phyloP scores from a whole-genome alignment of 2,797 vertebrate genomes.

The Pantherophis vulpinus region DNA sequence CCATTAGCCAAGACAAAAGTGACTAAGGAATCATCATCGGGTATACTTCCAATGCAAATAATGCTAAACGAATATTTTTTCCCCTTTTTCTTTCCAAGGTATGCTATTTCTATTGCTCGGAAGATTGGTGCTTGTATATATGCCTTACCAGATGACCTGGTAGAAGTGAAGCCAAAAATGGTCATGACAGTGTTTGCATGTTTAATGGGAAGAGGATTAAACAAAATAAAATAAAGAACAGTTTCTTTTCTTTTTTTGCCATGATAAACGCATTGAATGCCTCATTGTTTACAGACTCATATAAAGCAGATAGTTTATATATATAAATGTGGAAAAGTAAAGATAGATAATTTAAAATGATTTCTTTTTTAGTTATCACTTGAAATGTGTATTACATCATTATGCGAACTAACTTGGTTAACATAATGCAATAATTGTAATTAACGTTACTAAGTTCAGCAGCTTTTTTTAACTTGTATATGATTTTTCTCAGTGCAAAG shows the following conservation, averaged over 20 bases:
- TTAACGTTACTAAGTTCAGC: conserved; percentile 50
- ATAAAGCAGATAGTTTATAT: conserved; percentile 60
- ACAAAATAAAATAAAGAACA: conserved; percentile 76
- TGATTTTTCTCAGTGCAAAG: conserved; percentile 50
- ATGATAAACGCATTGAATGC: conserved; percentile 64
- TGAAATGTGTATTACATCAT: conserved; percentile 28
- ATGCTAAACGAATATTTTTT: conserved; percentile 29
- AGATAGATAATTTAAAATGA: conserved; percentile 50
- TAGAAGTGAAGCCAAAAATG: conserved; percentile 98
- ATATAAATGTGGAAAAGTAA: conserved; percentile 54
- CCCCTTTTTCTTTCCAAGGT: conserved; percentile 76
- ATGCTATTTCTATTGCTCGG: conserved; percentile 92
- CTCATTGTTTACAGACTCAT: conserved; percentile 72
- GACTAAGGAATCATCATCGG: not conserved
- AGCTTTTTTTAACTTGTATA: conserved; percentile 47
- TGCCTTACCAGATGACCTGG: conserved; percentile 91
- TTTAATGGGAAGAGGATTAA: conserved; percentile 90
- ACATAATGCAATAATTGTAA: conserved; percentile 44
- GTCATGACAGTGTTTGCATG: conserved; percentile 96
- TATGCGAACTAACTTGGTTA: conserved; percentile 47
- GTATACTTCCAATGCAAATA: not conserved
- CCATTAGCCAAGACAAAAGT: not conserved
- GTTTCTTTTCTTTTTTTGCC: conserved; percentile 56
- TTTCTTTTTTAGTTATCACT: conserved; percentile 55
- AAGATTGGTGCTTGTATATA: conserved; percentile 96